These are phyloP conservation scores for Sebastolobus alascanus DNA, from an alignment of 2,797 vertebrate species.

Conservation along the genomic window DNA sequence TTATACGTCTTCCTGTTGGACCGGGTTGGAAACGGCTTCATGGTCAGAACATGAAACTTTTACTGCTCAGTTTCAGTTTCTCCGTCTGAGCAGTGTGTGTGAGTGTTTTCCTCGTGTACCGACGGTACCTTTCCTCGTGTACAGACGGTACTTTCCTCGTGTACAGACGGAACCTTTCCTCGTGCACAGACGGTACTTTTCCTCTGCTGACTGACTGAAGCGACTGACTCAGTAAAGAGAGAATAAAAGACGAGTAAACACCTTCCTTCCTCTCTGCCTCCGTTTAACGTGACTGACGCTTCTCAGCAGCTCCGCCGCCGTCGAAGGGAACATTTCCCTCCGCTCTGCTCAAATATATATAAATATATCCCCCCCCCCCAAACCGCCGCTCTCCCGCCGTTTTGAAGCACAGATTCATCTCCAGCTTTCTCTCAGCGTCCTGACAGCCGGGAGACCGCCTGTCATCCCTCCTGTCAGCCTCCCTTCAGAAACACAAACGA, in stretches of 20 bases:
- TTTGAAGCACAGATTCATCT: slow-evolving; percentile 45
- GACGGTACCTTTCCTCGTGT: too few relatives aligned
- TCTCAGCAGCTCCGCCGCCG: slow-evolving; percentile 6
- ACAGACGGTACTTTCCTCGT: too few relatives aligned
- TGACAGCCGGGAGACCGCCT: slow-evolving; percentile 60
- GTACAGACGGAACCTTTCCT: too few relatives aligned
- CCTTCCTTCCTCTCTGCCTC: slow-evolving; percentile 4
- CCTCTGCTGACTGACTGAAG: background rate
- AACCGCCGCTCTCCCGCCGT: slow-evolving; percentile 8
- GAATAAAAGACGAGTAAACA: slow-evolving; percentile 38
- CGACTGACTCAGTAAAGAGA: slow-evolving; percentile 14
- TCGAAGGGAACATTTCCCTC: slow-evolving; percentile 1
- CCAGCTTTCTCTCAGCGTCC: slow-evolving; percentile 14
- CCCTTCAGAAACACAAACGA: slow-evolving; percentile 38
- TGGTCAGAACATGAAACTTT: too few relatives aligned
- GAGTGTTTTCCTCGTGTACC: too few relatives aligned
- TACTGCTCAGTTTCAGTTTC: too few relatives aligned
- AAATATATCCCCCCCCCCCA: background rate
- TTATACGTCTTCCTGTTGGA: too few relatives aligned
- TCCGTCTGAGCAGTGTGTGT: too few relatives aligned
- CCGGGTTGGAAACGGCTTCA: too few relatives aligned
- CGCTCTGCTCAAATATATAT: background rate
- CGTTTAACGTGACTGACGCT: slow-evolving; percentile 31
- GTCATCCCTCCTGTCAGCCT: slow-evolving; percentile 51
- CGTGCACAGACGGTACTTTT: background rate